These are phyloP conservation scores for Rhynchonema sp. DNA, from an alignment of 2,888 invertebrate genomes.

Conservation along the genomic window DNA sequence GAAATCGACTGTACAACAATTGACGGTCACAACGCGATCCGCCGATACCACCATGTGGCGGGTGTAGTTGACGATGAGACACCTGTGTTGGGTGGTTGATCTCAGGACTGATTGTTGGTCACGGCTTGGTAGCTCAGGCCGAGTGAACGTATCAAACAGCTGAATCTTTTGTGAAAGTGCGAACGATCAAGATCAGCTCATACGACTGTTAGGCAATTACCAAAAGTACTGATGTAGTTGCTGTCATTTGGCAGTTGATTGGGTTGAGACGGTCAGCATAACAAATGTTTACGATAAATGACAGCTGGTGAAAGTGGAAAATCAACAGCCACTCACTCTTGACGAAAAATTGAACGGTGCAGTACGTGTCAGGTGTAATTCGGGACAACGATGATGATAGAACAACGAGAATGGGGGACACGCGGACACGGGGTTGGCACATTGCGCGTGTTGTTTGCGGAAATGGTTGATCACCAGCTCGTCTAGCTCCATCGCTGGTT, in stretches of 20 bases:
- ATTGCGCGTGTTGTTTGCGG: slow-evolving; percentile 88
- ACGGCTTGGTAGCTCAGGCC: too few relatives aligned
- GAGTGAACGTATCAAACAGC: too few relatives aligned
- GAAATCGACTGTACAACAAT: slow-evolving; percentile 50
- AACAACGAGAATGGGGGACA: slow-evolving; percentile 90
- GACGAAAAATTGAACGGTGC: slow-evolving; percentile 52
- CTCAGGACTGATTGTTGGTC: too few relatives aligned
- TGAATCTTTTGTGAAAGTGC: too few relatives aligned
- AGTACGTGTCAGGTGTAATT: slow-evolving; percentile 48
- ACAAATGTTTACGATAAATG: too few relatives aligned
- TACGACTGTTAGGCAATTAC: too few relatives aligned
- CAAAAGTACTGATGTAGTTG: too few relatives aligned
- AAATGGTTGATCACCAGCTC: slow-evolving; percentile 88
- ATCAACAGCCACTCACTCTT: too few relatives aligned
- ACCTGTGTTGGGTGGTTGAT: background rate
- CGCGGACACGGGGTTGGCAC: slow-evolving; percentile 89
- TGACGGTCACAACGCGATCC: background rate
- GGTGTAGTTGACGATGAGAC: slow-evolving; percentile 11
- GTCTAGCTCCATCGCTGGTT: slow-evolving; percentile 49
- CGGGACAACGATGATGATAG: slow-evolving; percentile 56
- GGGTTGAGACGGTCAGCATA: too few relatives aligned
- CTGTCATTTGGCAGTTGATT: too few relatives aligned
- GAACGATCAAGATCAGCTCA: too few relatives aligned
- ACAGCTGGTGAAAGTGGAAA: too few relatives aligned
- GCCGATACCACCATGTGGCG: background rate